These are phyloP conservation scores for Nansenia antarctica DNA, from an alignment of 2,113 vertebrate species.

Conservation along the genomic window DNA sequence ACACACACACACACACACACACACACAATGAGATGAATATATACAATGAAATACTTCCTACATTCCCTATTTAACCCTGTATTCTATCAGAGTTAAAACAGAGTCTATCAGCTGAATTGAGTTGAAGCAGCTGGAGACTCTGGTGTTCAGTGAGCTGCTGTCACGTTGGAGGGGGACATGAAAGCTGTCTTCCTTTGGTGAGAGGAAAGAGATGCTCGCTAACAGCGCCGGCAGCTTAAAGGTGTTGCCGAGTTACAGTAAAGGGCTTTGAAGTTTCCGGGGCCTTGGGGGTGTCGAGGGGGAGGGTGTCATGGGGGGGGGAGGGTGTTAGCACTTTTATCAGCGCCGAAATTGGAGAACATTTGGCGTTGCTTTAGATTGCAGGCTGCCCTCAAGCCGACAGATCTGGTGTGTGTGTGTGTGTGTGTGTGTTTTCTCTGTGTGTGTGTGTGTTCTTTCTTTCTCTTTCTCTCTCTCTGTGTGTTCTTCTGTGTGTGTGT, in stretches of 20 bases:
- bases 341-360: constrained; percentile 36
- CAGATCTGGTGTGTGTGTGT: constrained; percentile 29
- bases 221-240: constrained; percentile 55
- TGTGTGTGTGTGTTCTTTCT: too few relatives aligned
- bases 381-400: constrained; percentile 23
- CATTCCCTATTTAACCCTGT: not conserved
- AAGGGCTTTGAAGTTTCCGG: constrained; percentile 68
- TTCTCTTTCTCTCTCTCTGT: too few relatives aligned
- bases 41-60: too few relatives aligned
- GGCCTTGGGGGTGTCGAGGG: constrained; percentile 30
- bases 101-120: too few relatives aligned
- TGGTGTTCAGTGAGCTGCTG: too few relatives aligned
- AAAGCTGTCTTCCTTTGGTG: too few relatives aligned
- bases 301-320: not conserved
- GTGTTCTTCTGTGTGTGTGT: too few relatives aligned
- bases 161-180: too few relatives aligned
- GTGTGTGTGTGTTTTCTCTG: not conserved
- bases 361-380: constrained; percentile 48
- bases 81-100: not conserved
- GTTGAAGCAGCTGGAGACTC: too few relatives aligned
- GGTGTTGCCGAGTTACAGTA: constrained; percentile 67
- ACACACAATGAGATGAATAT: too few relatives aligned
- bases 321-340: constrained; percentile 34
- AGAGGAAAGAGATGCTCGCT: too few relatives aligned
- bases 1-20: too few relatives aligned